Conservation (phyloP, 2,888 invertebrate species). For the Steinernema carpocapsae region DNA sequence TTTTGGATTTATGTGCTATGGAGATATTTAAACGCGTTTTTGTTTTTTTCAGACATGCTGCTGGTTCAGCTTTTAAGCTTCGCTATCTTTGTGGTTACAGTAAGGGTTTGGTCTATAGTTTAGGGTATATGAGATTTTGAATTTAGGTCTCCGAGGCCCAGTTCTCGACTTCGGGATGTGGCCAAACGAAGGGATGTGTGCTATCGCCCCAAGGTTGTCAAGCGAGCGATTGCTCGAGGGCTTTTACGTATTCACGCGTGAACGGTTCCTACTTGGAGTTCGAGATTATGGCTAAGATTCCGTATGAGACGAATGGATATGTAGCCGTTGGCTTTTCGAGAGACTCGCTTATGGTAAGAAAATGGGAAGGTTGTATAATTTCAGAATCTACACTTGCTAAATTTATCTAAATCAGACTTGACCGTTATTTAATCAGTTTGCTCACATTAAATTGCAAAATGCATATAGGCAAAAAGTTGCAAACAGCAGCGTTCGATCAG, state of each 20-base stretch:
- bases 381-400: no score
- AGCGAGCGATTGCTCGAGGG: neutral
- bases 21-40: neutral
- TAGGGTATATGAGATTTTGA: neutral
- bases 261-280: neutral
- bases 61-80: neutral
- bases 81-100: neutral
- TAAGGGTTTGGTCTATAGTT: neutral
- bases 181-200: constrained; percentile 10
- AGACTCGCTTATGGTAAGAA: constrained; percentile 41
- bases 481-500: no score
- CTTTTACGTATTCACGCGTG: constrained; percentile 10
- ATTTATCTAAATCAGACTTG: no score
- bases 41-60: neutral
- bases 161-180: neutral
- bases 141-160: neutral
- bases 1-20: neutral
- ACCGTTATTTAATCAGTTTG: no score
- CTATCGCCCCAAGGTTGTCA: constrained; percentile 21
- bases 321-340: constrained; percentile 46
- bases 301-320: constrained; percentile 32
- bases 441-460: no score
- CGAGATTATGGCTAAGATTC: neutral
- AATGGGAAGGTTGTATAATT: neutral
- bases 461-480: no score